phyloP scores from a whole-genome alignment of 2,888 invertebrate genomes.

The Eupeodes luniger region DNA sequence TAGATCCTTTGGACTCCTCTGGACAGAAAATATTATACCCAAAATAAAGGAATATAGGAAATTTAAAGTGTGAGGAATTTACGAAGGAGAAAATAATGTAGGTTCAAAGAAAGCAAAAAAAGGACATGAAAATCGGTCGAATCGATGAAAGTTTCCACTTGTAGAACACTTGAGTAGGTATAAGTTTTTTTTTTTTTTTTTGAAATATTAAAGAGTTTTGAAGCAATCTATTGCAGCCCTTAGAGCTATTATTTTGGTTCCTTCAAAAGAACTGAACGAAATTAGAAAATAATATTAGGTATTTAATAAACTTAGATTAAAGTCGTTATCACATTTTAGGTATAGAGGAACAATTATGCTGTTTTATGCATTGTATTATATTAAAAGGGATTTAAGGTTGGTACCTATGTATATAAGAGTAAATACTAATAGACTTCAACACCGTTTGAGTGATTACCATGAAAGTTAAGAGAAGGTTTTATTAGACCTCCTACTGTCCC shows the following conservation, averaged over 20 bases:
- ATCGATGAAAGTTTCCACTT: constrained; percentile 13
- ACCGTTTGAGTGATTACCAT: too few relatives aligned
- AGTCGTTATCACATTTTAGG: too few relatives aligned
- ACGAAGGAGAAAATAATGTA: constrained; percentile 1
- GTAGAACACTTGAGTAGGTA: constrained; percentile 40
- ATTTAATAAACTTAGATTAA: too few relatives aligned
- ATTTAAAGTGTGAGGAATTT: neutral
- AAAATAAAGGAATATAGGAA: neutral
- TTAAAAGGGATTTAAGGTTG: too few relatives aligned
- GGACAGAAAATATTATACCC: constrained; percentile 37
- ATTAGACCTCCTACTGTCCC: too few relatives aligned
- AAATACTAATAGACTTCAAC: too few relatives aligned
- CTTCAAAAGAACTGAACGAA: neutral
- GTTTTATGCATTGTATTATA: too few relatives aligned
- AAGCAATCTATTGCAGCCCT: neutral
- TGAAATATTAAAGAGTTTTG: neutral
- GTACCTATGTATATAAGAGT: too few relatives aligned
- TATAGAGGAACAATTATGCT: too few relatives aligned
- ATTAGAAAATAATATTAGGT: neutral
- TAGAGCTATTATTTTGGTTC: neutral
- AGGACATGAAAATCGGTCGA: constrained; percentile 5
- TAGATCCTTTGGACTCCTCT: constrained; percentile 8
- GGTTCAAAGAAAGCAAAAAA: neutral
- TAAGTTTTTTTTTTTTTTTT: neutral
- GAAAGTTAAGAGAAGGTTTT: too few relatives aligned